A percentile compares a stretch with the other conserved stretches of the same genome.
Conservation (phyloP, 2,888 invertebrate species). For the Xiphydria camelus region DNA sequence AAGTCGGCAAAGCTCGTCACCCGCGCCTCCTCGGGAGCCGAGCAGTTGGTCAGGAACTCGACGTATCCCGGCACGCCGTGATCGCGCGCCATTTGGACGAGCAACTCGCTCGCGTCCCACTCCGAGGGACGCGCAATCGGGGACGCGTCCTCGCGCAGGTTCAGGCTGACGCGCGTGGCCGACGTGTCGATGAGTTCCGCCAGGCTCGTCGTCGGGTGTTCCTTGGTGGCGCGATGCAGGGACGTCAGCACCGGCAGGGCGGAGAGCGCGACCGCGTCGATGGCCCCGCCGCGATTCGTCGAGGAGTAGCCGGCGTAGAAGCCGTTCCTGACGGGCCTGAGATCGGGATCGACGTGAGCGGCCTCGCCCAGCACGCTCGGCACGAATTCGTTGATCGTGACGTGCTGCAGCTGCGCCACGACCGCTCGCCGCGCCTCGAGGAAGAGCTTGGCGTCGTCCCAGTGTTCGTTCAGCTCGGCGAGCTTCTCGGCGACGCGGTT, state of each 20-base stretch:
- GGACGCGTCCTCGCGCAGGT: constrained; percentile 47
- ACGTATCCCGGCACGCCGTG: constrained; percentile 80
- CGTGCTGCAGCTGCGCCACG: constrained; percentile 80
- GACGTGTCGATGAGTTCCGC: constrained; percentile 68
- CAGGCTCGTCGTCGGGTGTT: constrained; percentile 59
- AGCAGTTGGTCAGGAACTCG: constrained; percentile 67
- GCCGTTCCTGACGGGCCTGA: constrained; percentile 69
- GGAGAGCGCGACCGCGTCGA: constrained; percentile 76
- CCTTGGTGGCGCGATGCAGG: constrained; percentile 71
- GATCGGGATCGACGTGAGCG: constrained; percentile 65
- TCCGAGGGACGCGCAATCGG: constrained; percentile 59
- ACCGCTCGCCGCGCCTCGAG: constrained; percentile 75
- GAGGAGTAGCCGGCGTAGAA: constrained; percentile 83
- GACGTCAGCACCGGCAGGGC: constrained; percentile 75
- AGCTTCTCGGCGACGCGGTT: constrained; percentile 76
- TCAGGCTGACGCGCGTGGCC: constrained; percentile 66
- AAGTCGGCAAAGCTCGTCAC: constrained; percentile 39
- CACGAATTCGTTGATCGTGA: constrained; percentile 82
- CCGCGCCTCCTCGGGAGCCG: constrained; percentile 24
- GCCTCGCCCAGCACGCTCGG: constrained; percentile 76
- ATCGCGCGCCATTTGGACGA: constrained; percentile 72
- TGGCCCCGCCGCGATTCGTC: constrained; percentile 75
- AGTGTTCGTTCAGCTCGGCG: constrained; percentile 72
- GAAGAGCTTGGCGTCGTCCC: constrained; percentile 79
- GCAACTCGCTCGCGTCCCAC: constrained; percentile 53